Evolutionary conservation across 2,888 invertebrate genomes (phyloP), one percentile per base, ranked within the genome.

Genomic region (Bembecia ichneumoniformis): DNA sequence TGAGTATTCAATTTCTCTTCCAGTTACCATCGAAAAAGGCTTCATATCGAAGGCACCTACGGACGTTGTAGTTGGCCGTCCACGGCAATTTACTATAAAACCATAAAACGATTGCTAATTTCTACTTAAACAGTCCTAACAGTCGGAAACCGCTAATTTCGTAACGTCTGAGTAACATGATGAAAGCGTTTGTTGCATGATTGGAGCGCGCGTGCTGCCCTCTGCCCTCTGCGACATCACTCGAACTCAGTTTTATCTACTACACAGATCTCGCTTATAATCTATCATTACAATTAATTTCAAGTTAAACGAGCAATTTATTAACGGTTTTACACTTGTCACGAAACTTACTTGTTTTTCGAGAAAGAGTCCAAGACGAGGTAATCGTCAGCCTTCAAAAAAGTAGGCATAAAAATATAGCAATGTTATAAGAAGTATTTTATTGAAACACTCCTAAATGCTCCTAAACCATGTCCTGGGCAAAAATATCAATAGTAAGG

Each of bases 151-250:
- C 53, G 7, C 44, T 44, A 62, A 56, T 53, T 64, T 68, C 66
- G 70, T 67, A 68, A 70, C 60, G 66, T 65, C 65, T 60, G 52
- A 40, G 52, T 64, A 63, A 64, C 51, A 53, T 76, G 74, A 76
- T 69, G 64, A 75, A 76, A 60, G 53, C 55, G 68, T 65, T 68
- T 69, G 55, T 76, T 53, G 76, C 76, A 74, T 76, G 76, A 51
- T 54, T 44, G 44, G 47, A 43, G 47, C 35, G 50, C 55, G 52
- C 53, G 51, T 50, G 40, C 49, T 35, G 48, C 46, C 44, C 20
- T n/a, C 49, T 35, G 48, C 46, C 44, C 20, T n/a, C 48, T 52
- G 40, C 40, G 40, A 35, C 48, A 43, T 15, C 45, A 35, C 13
- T 16, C 43, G 46, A 51, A 49, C 47, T 11, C 47, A 48, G 47